phyloP scores from a whole-genome alignment of 2,113 vertebrate species.

The Nycticorax nycticorax region DNA sequence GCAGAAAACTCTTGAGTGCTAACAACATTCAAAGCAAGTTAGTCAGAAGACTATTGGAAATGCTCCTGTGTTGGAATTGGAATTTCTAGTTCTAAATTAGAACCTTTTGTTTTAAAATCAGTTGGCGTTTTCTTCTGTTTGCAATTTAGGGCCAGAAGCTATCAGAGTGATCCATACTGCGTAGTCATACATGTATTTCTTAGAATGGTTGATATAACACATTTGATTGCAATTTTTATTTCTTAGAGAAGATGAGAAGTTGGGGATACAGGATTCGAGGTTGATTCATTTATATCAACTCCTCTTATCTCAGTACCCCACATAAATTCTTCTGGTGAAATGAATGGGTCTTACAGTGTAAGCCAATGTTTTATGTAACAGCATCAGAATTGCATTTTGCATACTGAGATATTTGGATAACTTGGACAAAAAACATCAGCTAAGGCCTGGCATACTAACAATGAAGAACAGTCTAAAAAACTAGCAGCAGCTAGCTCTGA shows the following conservation, averaged over 20 bases:
- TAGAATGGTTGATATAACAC: not conserved
- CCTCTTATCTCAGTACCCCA: not conserved
- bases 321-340: not conserved
- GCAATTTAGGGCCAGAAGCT: not conserved
- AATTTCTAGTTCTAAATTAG: not conserved
- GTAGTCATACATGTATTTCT: not conserved
- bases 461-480: not conserved
- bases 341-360: not conserved
- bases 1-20: not conserved
- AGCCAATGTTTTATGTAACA: not conserved
- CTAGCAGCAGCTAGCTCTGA: not conserved
- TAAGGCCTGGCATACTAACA: not conserved
- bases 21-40: not conserved
- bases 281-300: not conserved
- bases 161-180: not conserved
- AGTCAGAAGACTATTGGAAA: not conserved
- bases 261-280: not conserved
- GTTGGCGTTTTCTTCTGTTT: not conserved
- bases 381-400: not conserved
- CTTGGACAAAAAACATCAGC: not conserved
- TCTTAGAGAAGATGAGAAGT: not conserved
- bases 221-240: not conserved
- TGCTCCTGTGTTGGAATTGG: not conserved
- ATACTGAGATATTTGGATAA: not conserved
- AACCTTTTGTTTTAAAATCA: not conserved